These are phyloP conservation scores for Malurus alboscapulatus DNA, from an alignment of 2,113 vertebrate genomes.

Conservation along the genomic window DNA sequence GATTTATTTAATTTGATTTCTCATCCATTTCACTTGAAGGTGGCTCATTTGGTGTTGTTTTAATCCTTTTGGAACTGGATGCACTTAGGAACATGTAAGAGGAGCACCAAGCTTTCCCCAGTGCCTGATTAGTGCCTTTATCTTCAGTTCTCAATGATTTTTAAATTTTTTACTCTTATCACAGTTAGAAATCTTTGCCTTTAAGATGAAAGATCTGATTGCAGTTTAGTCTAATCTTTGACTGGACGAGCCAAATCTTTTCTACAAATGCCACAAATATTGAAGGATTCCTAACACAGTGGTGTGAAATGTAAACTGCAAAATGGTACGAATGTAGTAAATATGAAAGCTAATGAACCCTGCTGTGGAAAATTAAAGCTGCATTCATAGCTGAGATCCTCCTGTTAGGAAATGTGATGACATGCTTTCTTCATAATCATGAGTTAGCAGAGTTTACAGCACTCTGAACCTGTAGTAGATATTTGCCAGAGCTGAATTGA, in stretches of 20 bases:
- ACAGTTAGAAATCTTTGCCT: neutral
- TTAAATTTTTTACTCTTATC: neutral
- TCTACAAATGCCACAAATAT: neutral
- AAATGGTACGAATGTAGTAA: neutral
- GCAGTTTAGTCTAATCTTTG: neutral
- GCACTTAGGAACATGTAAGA: neutral
- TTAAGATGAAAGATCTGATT: neutral
- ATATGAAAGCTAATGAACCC: neutral
- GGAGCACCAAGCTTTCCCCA: neutral
- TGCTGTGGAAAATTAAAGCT: neutral
- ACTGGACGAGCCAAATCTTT: neutral
- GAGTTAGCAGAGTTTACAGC: neutral
- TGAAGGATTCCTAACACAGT: neutral
- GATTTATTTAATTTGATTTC: neutral
- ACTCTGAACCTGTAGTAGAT: neutral
- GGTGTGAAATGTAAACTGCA: neutral
- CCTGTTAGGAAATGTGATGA: neutral
- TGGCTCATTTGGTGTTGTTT: neutral
- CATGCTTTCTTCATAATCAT: neutral
- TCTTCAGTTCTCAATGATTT: neutral
- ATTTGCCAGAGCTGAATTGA: neutral
- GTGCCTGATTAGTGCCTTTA: neutral
- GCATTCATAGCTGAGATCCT: neutral
- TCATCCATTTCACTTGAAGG: neutral
- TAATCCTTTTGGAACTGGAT: neutral